These are phyloP conservation scores for Amiota communis DNA, from an alignment of 2,888 invertebrate genomes.

Conservation along the genomic window DNA sequence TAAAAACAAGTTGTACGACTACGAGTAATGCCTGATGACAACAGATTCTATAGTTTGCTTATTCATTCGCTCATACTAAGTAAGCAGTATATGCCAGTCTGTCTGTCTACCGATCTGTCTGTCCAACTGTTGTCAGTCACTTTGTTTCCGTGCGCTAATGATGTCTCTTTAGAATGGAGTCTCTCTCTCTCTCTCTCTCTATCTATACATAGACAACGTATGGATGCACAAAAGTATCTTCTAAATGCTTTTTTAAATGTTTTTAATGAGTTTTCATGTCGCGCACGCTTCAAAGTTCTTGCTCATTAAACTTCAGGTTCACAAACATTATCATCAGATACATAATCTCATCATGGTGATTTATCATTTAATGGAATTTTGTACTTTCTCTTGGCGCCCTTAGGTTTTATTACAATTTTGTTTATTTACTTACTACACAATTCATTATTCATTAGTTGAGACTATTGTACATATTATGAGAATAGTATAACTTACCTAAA, in stretches of 20 bases:
- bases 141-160: constrained; percentile 21
- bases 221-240: constrained; percentile 25
- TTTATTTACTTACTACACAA: constrained; percentile 7
- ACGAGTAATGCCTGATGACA: background rate
- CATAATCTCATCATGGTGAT: too few relatives aligned
- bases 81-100: too few relatives aligned
- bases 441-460: too few relatives aligned
- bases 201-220: background rate
- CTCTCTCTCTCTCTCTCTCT: background rate
- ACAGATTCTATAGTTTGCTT: background rate
- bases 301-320: background rate
- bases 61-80: too few relatives aligned
- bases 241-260: constrained; percentile 30
- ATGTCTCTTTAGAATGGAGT: constrained; percentile 2
- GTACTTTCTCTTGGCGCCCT: constrained; percentile 7
- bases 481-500: constrained; percentile 57
- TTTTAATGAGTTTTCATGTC: constrained; percentile 30
- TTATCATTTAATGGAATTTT: constrained; percentile 13
- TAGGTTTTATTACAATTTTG: constrained; percentile 1
- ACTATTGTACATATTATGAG: too few relatives aligned
- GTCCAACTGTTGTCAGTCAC: constrained; percentile 1
- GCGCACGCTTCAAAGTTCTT: constrained; percentile 2
- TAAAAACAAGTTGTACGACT: too few relatives aligned
- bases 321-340: background rate
- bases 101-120: background rate